phyloP scores from a whole-genome alignment of 2,113 vertebrate genomes.

The Albula glossodonta region DNA sequence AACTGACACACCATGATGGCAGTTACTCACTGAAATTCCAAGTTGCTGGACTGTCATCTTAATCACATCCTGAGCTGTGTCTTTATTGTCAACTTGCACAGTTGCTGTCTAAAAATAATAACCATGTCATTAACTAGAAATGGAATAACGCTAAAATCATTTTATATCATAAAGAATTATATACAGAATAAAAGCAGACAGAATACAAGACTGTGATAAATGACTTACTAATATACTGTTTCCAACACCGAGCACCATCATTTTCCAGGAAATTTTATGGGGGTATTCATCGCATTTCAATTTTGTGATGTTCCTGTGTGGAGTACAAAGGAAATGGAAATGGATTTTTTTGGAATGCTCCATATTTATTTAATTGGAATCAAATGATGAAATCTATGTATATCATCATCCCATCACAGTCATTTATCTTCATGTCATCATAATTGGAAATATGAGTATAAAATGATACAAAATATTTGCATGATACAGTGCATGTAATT shows the following conservation, averaged over 20 bases:
- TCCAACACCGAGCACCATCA: conserved; percentile 57
- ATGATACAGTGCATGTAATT: neutral
- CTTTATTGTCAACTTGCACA: conserved; percentile 59
- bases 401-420: too few species aligned
- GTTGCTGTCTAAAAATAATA: conserved; percentile 48
- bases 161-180: neutral
- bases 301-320: conserved; percentile 63
- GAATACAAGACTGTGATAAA: neutral
- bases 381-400: too few species aligned
- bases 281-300: conserved; percentile 61
- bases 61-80: conserved; percentile 60
- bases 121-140: neutral
- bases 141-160: neutral
- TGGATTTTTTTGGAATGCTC: neutral
- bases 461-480: too few species aligned
- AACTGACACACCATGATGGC: neutral
- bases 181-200: neutral
- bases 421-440: too few species aligned
- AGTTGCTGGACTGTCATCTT: conserved; percentile 58
- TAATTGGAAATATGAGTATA: too few species aligned
- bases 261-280: conserved; percentile 56
- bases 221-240: conserved; percentile 61
- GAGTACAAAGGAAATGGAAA: neutral
- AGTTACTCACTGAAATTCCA: conserved; percentile 60
- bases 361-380: neutral